Evolutionary conservation across 2,888 invertebrate species (phyloP), one percentile per base, ranked within the genome.

Genomic region (Entomobrya proxima): DNA sequence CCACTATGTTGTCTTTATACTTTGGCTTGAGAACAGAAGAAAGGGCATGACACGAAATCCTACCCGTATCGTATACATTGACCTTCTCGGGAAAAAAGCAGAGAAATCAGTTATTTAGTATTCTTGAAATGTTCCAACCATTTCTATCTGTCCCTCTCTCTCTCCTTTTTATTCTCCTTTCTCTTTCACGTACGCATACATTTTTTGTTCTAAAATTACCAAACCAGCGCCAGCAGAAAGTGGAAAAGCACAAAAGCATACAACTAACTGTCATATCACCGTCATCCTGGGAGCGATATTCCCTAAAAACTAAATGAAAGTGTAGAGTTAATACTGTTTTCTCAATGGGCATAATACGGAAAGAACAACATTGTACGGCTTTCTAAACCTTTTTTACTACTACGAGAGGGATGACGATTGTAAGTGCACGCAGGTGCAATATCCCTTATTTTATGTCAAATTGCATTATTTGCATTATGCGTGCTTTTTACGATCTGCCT

Each of bases 51-150:
- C 55, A 55, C 9, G 6, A 9, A 55, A 7, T 21, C 9, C 55
- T 9, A 55, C 13, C 2, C 18, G 9, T 24, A 55, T 55, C 3
- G 18, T 55, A 52, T n/a, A 18, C 9, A 4, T 21, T 55, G 9
- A 9, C n/a, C 21, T 55, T 55, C 24, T 55, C 21, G 21, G 9
- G 27, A 44, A 15, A 24, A 61, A 61, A 64, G 55, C 30, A 32
- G 24, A 72, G 61, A 67, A 83, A 83, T 83, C 75, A 83, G 74
- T 75, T 82, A 75, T 75, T 74, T 82, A 82, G 64, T 83, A 83
- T 83, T 55, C 82, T 6, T 35, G 30, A 64, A 81, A 58, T 75
- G 82, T 50, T 76, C 55, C 32, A 50, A 27, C 24, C 61, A 74
- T 74, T 74, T 44, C 40, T 58, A 27, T 81, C 18, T 27, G 27